Base-by-base conservation (phyloP, 2,888 invertebrate species). In the Drosophila neonasuta region DNA sequence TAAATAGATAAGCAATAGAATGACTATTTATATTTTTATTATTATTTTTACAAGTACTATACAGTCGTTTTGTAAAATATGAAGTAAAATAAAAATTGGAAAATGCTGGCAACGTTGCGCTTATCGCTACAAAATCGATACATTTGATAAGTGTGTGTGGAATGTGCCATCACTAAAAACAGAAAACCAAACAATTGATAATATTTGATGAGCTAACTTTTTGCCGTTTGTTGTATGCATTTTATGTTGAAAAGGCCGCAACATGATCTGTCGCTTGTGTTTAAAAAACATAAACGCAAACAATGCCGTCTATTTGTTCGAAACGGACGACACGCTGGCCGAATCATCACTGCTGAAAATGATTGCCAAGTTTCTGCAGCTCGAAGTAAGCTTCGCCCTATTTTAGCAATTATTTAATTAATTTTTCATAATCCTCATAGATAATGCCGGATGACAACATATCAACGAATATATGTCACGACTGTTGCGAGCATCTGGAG, bases 241-340 rank as follows among this genome's bases (percentile, higher is more conserved):
- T 75, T 70, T 64, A 79, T 79, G 76, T 64, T 79, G 56, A 74
- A 58, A 64, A 55, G 57, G 55, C 70, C 52, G 67, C 66, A 79
- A 54, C 13, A 87, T 87, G 87, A 79, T 85, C 64, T 87, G 88
- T 71, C 86, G 88, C 55, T 73, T 87, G 68, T 87, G 87, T 71
- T 75, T 88, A 63, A 76, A 68, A 49, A 74, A 62, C 69, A 74
- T 87, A 65, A 74, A 69, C 58, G 74, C 65, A 64, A 78, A 79
- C 56, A 77, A 71, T 68, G 78, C 80, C 24, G 81, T 86, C 44
- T 73, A 66, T 10, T 61, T 87, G 6, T 87, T 84, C 59, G 78
- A 79, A 36, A 86, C 83, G 3, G 61, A 71, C 58, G 85, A 86
- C n/a, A 80, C 79, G 17, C 62, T 80, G 50, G 77, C 75, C 29